phyloP scores from a whole-genome alignment of 2,888 invertebrate genomes.

The Acheta domesticus region DNA sequence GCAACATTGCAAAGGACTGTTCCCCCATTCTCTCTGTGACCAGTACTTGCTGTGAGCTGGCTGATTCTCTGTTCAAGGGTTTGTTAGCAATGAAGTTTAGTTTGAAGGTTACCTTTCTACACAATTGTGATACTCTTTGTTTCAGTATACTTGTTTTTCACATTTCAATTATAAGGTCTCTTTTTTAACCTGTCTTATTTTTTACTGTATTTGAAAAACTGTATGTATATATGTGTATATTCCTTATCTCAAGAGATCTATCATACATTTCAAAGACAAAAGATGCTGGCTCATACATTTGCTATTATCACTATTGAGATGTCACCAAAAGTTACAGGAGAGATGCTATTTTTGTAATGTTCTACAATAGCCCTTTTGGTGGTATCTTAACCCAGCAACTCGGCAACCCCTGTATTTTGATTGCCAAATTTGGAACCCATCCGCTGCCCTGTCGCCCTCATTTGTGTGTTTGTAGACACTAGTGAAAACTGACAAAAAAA shows the following conservation, averaged over 20 bases:
- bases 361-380: constrained; percentile 36
- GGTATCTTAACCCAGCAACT: constrained; percentile 28
- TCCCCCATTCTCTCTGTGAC: not conserved
- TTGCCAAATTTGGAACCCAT: not conserved
- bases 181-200: constrained; percentile 12
- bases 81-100: not conserved
- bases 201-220: not conserved
- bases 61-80: constrained; percentile 3
- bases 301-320: constrained; percentile 20
- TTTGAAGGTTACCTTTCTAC: constrained; percentile 22
- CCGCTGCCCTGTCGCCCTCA: not conserved
- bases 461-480: constrained; percentile 31
- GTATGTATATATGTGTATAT: constrained; percentile 27
- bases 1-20: not conserved
- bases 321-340: constrained; percentile 33
- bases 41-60: not conserved
- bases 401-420: not conserved
- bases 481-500: constrained; percentile 23
- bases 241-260: constrained; percentile 23
- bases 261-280: constrained; percentile 27
- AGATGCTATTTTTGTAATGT: constrained; percentile 36
- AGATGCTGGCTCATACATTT: constrained; percentile 20
- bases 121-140: not conserved
- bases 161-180: constrained; percentile 18
- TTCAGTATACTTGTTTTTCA: constrained; percentile 20